A percentile compares a stretch with the other conserved stretches of the same genome.
phyloP scores from a whole-genome alignment of 2,113 vertebrate genomes.

The Phylloscopus trochiloides region DNA sequence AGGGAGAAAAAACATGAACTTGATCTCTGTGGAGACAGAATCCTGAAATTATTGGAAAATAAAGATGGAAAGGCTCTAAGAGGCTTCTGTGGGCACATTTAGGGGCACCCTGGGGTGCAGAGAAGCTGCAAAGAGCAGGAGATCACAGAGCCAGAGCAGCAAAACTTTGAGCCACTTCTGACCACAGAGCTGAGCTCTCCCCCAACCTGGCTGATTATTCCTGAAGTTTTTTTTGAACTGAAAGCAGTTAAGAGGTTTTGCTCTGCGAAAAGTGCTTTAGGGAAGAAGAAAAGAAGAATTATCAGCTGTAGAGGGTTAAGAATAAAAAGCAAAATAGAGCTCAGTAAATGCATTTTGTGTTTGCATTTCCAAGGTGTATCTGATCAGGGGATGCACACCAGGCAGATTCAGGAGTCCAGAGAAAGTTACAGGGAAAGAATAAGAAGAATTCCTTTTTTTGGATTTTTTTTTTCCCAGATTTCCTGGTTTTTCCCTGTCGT shows the following conservation, averaged over 20 bases:
- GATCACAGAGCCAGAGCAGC: neutral
- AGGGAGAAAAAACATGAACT: neutral
- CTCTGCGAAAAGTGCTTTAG: neutral
- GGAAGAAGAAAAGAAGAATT: neutral
- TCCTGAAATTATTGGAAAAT: neutral
- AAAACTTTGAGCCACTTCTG: neutral
- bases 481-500: neutral
- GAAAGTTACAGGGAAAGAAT: neutral
- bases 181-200: neutral
- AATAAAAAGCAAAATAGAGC: neutral
- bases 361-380: neutral
- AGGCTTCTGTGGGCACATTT: rapidly evolving
- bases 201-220: neutral
- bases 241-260: neutral
- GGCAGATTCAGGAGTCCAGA: neutral
- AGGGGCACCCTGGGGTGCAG: neutral
- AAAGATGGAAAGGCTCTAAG: neutral
- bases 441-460: neutral
- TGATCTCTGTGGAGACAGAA: neutral
- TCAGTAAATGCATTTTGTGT: neutral
- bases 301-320: neutral
- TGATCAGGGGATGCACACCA: neutral
- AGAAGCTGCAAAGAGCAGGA: neutral
- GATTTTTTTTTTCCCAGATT: neutral
- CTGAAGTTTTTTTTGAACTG: neutral